Evolutionary conservation across 2,888 invertebrate genomes (phyloP).

Genomic region (Himalopsyche tibetana): DNA sequence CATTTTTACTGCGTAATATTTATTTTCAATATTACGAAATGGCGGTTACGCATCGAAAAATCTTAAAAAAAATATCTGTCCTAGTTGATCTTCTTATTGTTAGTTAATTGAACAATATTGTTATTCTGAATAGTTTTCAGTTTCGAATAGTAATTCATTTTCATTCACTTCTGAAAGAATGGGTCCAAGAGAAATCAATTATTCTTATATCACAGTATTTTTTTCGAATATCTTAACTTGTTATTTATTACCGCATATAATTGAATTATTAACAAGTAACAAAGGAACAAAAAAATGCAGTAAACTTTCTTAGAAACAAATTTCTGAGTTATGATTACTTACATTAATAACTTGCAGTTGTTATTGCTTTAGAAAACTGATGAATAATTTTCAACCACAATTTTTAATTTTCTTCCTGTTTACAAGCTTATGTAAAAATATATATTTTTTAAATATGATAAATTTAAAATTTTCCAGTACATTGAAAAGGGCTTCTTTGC

Average conservation of each 20-base stretch:
- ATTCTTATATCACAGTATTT: neutral
- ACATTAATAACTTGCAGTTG: too few relatives aligned
- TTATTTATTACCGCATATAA: neutral
- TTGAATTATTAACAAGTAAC: neutral
- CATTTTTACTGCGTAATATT: neutral
- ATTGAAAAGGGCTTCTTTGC: too few relatives aligned
- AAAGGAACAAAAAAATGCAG: neutral
- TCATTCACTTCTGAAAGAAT: neutral
- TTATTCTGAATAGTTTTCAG: neutral
- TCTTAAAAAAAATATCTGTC: neutral
- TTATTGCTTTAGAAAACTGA: too few relatives aligned
- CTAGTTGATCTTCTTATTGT: neutral
- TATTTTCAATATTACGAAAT: neutral
- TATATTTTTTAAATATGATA: too few relatives aligned
- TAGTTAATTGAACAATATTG: conserved; percentile 7
- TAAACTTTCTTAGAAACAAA: neutral
- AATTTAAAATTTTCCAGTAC: too few relatives aligned
- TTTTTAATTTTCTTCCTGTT: too few relatives aligned
- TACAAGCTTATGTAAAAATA: too few relatives aligned
- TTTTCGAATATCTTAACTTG: neutral
- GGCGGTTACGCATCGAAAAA: conserved; percentile 5
- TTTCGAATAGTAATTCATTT: neutral
- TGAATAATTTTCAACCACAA: too few relatives aligned
- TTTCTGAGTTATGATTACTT: too few relatives aligned
- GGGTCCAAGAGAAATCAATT: neutral